A percentile compares a stretch with the other conserved stretches of the same genome.
These are phyloP conservation scores for Bettongia penicillata DNA, from an alignment of 2,113 vertebrate species.

Conservation along the genomic window DNA sequence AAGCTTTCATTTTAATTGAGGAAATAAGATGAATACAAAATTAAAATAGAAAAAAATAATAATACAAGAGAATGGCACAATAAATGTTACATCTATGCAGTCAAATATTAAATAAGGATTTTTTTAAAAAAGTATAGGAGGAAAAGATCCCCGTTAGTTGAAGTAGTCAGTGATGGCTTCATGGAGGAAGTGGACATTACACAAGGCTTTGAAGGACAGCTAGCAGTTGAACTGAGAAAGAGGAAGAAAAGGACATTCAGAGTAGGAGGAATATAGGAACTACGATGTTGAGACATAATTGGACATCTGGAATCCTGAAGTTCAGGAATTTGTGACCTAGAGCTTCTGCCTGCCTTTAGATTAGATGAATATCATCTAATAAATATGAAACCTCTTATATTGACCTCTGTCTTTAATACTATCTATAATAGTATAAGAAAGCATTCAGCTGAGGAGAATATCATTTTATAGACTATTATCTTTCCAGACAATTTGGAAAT, in stretches of 20 bases:
- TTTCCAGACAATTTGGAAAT: constrained; percentile 50
- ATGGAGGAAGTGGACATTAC: neutral
- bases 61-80: neutral
- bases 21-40: neutral
- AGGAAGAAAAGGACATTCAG: neutral
- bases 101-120: neutral
- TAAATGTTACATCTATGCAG: neutral
- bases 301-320: neutral
- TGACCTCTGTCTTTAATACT: neutral
- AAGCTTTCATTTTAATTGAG: neutral
- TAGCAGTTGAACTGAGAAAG: neutral
- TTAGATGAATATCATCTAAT: neutral
- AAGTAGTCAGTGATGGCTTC: neutral
- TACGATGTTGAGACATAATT: neutral
- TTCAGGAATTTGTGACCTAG: neutral
- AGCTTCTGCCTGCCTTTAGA: neutral
- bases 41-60: neutral
- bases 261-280: neutral
- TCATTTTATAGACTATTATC: constrained; percentile 35
- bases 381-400: neutral
- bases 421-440: neutral
- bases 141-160: neutral
- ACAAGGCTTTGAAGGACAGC: neutral
- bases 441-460: constrained; percentile 4
- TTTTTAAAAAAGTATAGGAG: neutral